Conservation (phyloP, 2,888 invertebrate species). For the Synergus laeviventris region DNA sequence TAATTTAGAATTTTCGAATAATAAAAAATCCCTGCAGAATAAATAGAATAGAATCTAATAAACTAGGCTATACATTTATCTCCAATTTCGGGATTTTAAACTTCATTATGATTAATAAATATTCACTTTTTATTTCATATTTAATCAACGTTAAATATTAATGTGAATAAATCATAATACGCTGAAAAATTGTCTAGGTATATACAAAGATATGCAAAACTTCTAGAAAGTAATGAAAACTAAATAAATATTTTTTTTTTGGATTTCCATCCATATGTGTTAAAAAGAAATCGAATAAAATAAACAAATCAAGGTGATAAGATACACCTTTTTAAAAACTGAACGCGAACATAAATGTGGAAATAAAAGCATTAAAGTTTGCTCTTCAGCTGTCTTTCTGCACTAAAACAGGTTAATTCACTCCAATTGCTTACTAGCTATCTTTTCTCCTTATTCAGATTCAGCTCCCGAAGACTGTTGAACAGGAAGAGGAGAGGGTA, state of each 20-base stretch:
- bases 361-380: background rate
- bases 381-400: background rate
- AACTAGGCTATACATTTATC: background rate
- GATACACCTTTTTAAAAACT: background rate
- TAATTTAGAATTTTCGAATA: background rate
- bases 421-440: background rate
- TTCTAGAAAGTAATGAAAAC: background rate
- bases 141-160: background rate
- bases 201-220: conserved; percentile 8
- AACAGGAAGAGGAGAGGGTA: conserved; percentile 61
- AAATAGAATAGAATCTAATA: too few relatives aligned
- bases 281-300: background rate
- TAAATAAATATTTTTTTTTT: background rate
- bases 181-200: background rate
- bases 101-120: background rate
- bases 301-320: background rate
- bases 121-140: background rate
- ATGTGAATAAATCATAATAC: background rate
- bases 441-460: background rate
- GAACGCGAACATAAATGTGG: background rate
- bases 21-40: too few relatives aligned
- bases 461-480: conserved; percentile 60
- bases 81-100: background rate
- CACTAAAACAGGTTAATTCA: background rate
- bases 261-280: background rate